These are phyloP conservation scores for Poecilia picta DNA, from an alignment of 2,797 vertebrate genomes.

Conservation along the genomic window DNA sequence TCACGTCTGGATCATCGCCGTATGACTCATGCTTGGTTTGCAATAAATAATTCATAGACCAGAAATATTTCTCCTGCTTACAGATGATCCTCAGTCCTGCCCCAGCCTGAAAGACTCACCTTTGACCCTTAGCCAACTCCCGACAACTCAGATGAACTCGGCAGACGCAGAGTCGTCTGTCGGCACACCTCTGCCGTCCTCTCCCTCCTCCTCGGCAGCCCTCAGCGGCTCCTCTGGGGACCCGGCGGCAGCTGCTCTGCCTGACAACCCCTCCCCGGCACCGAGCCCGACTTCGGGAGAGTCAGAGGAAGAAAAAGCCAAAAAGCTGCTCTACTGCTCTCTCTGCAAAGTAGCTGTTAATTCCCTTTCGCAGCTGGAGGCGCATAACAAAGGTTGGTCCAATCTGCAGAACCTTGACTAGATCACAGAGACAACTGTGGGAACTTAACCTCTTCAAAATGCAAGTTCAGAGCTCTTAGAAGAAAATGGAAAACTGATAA, in stretches of 20 bases:
- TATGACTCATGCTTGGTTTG: background rate
- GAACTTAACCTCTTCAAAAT: conserved; percentile 3
- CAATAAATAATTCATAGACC: conserved; percentile 20
- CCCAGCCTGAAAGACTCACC: conserved; percentile 58
- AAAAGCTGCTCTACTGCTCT: conserved; percentile 88
- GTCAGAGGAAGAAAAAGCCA: conserved; percentile 87
- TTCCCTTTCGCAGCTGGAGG: conserved; percentile 88
- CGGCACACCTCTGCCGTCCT: conserved; percentile 52
- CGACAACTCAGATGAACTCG: conserved; percentile 49
- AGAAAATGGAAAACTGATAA: conserved; percentile 9
- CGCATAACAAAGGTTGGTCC: conserved; percentile 89
- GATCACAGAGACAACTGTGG: background rate
- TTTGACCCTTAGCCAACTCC: conserved; percentile 47
- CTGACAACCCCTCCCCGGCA: conserved; percentile 57
- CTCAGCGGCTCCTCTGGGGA: conserved; percentile 47
- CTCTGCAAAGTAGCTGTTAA: conserved; percentile 92
- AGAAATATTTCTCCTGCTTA: conserved; percentile 40
- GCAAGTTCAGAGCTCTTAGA: background rate
- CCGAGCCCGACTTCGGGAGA: conserved; percentile 74
- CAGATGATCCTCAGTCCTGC: conserved; percentile 70
- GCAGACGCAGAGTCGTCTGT: conserved; percentile 58
- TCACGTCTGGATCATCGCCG: background rate
- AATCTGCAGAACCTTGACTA: conserved; percentile 2
- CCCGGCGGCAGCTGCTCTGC: conserved; percentile 34
- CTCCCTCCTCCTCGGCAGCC: conserved; percentile 45